Base-by-base conservation (phyloP, 2,888 invertebrate species). In the Folsomia candida region DNA sequence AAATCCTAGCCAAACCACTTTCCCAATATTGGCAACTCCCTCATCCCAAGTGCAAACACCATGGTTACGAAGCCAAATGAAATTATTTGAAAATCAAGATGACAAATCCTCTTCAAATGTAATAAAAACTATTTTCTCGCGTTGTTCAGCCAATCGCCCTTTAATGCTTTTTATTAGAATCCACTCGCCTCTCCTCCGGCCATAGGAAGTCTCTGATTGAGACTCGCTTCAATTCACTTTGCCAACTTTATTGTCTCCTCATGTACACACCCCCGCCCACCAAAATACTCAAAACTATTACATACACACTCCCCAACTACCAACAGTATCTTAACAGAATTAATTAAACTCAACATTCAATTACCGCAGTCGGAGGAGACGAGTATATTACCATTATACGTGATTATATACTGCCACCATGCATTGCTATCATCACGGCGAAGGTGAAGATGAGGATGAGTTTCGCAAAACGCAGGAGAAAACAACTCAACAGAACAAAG, bases 51-150 rank as follows among this genome's bases (percentile, higher is more conserved):
- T 29, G 67, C 68, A 70, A 73, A 73, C 66, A 73, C 54, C 61
- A 57, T 66, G 51, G 65, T 51, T 70, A 61, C 24, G 54, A 72
- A 74, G 61, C 70, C 70, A 72, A 74, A 65, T 65, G 54, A 54
- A 65, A 57, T 54, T 65, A 54, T 65, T 24, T 69, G 69, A 69
- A 69, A 69, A 69, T 67, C 63, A 71, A 69, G 70, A 72, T 68
- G 71, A 72, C 74, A 74, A 74, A 74, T 74, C 71, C 63, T 29
- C 63, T 64, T 51, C 47, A 64, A 64, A 64, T 64, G 47, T n/a
- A 64, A 64, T 64, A 24, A 64, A 37, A 64, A 64, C 63, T 64
- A 24, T 64, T 64, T 64, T 64, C 28, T 3, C 28, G 60, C 60
- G 4, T 4, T 57, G 37, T 37, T 37, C 37, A 37, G 4, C 37